Base-by-base conservation (phyloP, 2,888 invertebrate genomes). In the Pemphredon lugubris region DNA sequence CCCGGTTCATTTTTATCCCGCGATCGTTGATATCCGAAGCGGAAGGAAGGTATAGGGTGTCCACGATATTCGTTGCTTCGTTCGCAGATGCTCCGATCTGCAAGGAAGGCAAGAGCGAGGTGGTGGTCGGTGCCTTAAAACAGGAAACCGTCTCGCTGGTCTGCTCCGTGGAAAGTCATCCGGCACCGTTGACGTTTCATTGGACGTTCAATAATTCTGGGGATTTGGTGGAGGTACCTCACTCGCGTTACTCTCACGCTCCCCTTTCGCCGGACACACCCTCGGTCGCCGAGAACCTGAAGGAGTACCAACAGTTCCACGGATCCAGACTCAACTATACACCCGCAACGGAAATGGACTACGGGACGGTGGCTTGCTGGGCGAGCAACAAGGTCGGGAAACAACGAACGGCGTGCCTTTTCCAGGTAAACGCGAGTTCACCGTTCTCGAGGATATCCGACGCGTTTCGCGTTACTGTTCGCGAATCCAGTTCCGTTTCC, bases 151-250 rank as follows among this genome's bases (percentile, higher is more conserved):
- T 96, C 63, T 93, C 94, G 60, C 91, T 96, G 77, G 94, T 94
- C 87, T 97, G 97, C 89, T 95, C 96, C 76, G 96, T 97, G 76
- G 96, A 96, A 87, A 95, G 97, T 80, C 96, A 96, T 87, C 97
- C 97, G n/a, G 93, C 96, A 6, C 93, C 95, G 63, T 93, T 94
- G 84, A 93, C 94, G 85, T 97, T 96, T 90, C 95, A 96, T 86
- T 97, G 97, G 97, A 96, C 96, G 78, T 96, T 97, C 92, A 97
- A 97, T 91, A 96, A 96, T 89, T 96, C 96, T 68, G 96, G 96
- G 14, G 96, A 96, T 87, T 94, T 95, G 90, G 94, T 94, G 51
- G 95, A 96, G 88, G 92, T 96, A 80, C 93, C 96, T 64, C 90
- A 92, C 73, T 93, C 94, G 57, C 93, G 93, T 84, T 83, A 87